Conservation (phyloP, 2,888 invertebrate species). For the Myopa testacea region DNA sequence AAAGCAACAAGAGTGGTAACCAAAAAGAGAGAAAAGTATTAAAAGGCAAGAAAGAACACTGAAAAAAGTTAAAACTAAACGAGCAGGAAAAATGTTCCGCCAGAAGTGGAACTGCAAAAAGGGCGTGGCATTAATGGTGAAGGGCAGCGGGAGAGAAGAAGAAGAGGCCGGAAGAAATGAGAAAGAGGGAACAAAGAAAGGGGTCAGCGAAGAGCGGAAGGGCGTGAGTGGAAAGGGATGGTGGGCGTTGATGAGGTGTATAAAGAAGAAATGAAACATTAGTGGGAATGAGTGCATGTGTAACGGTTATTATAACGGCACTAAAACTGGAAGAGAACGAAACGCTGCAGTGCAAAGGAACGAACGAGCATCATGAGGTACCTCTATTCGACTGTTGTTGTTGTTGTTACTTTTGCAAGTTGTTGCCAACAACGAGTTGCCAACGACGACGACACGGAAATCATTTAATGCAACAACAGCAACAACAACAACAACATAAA, state of each 20-base stretch:
- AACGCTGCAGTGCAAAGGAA: neutral
- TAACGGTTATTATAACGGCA: conserved; percentile 4
- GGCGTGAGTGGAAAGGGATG: neutral
- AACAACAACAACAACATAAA: neutral
- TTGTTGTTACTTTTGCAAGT: neutral
- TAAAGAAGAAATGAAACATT: no score
- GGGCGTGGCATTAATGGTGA: neutral
- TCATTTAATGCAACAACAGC: conserved; percentile 4
- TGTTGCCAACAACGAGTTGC: neutral
- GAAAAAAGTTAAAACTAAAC: conserved; percentile 3
- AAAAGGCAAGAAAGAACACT: no score
- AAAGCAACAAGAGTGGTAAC: no score
- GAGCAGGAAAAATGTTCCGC: conserved; percentile 11
- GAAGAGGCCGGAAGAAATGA: neutral
- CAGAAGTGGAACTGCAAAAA: neutral
- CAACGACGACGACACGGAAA: conserved; percentile 4
- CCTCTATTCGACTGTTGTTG: neutral
- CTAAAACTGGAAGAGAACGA: neutral
- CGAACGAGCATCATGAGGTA: neutral
- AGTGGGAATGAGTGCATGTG: no score
- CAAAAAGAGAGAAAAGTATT: no score
- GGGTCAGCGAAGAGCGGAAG: neutral
- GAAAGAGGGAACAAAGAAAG: neutral
- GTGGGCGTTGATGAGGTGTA: no score
- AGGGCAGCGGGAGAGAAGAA: neutral